Evolutionary conservation across 2,888 invertebrate species (phyloP), one percentile per base, ranked within the genome.

Genomic region (Halictus quadricinctus): DNA sequence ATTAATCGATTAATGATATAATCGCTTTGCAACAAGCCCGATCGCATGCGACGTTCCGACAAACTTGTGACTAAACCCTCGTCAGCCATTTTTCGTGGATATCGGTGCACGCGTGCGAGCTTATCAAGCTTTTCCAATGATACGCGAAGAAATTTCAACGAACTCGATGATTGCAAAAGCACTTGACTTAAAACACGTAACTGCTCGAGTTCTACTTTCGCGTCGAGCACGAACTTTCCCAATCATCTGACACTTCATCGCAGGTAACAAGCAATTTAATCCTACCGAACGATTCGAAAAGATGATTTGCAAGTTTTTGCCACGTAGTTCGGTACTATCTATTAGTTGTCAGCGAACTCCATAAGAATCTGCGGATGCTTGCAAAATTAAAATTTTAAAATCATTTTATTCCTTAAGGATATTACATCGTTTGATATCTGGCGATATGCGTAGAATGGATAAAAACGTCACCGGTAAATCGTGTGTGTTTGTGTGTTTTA

Each of bases 391-490:
- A 66, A 36, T 29, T 29, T 29, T 29, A 29, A 66, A 60, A 60
- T 66, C 8, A 66, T 36, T 18, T 36, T 66, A 66, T 66, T 18
- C 66, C 36, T 66, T 60, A 25, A 13, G 25, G 54, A 54, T 60
- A 60, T 25, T 60, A 66, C 7, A 66, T 66, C 36, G 36, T 66
- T 29, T 18, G 60, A 60, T 60, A 15, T 66, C 66, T 66, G 66
- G 66, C 18, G 29, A 18, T 66, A 66, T 29, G 29, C 29, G 64
- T 29, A 64, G 29, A 29, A 64, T 64, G 5, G 64, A 64, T 29
- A 60, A 64, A 64, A 29, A 29, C 29, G 29, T 64, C 64, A 64
- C 64, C 64, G 64, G 64, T 64, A 64, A 29, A 54, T n/a, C 54
- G 64, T 64, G 7, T 7, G 36, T 36, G 36, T 7, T 29, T 64